Evolutionary conservation across 1,140 invertebrate genomes (phyloP).

Genomic region (Subanguina moxae): DNA sequence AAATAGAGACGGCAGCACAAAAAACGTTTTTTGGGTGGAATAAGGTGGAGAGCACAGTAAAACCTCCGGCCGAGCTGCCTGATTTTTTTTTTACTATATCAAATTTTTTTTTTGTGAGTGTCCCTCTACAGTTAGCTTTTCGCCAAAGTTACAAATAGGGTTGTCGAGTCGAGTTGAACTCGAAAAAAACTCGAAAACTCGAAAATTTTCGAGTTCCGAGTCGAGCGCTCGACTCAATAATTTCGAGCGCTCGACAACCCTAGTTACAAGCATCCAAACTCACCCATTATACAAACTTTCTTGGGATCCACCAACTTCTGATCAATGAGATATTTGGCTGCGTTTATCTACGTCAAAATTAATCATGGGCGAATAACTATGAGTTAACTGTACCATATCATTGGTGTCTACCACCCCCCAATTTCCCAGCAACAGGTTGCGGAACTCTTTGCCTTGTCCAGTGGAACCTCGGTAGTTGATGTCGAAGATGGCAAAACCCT

Average conservation of each 20-base stretch:
- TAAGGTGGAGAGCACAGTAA: constrained; percentile 14
- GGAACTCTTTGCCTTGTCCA: constrained; percentile 19
- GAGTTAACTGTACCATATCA: constrained; percentile 10
- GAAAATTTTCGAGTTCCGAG: no score
- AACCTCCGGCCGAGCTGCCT: constrained; percentile 29
- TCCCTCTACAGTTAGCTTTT: no score
- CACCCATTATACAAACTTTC: constrained; percentile 24
- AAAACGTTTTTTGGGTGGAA: constrained; percentile 13
- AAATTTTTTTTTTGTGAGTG: no score
- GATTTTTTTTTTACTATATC: not conserved
- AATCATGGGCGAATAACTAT: no score
- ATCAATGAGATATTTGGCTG: constrained; percentile 18
- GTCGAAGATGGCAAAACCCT: constrained; percentile 30
- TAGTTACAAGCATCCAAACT: not conserved
- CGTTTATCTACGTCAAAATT: not conserved
- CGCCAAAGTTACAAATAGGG: no score
- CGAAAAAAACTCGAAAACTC: no score
- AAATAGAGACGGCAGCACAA: constrained; percentile 20
- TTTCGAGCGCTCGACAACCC: no score
- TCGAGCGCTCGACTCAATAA: no score
- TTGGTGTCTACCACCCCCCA: constrained; percentile 27
- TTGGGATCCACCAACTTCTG: constrained; percentile 15
- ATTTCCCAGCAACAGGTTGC: constrained; percentile 17
- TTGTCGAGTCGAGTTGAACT: no score
- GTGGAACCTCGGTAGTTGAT: constrained; percentile 31